phyloP scores from a whole-genome alignment of 2,113 vertebrate species.

The Cryptomyrus ogoouensis region DNA sequence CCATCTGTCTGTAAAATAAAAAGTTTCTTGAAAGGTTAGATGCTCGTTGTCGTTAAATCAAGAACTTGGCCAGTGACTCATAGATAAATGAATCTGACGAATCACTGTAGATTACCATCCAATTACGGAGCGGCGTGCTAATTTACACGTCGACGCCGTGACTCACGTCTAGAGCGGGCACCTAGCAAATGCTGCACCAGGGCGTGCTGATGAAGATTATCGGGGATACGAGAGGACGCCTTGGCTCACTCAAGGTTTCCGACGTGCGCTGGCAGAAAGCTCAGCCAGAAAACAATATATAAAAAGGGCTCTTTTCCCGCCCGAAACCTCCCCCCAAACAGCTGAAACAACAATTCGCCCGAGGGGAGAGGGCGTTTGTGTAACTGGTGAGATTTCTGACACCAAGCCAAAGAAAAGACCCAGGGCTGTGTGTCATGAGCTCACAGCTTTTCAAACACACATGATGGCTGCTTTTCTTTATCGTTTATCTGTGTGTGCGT shows the following conservation, averaged over 20 bases:
- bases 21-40: not conserved
- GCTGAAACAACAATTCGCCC: slow-evolving; percentile 24
- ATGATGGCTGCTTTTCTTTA: not conserved
- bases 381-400: slow-evolving; percentile 24
- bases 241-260: not conserved
- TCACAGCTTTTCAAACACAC: slow-evolving; percentile 10
- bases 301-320: slow-evolving; percentile 9
- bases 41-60: not conserved
- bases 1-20: not conserved
- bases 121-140: not conserved
- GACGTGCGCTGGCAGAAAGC: slow-evolving; percentile 9
- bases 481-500: not conserved
- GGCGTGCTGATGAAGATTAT: not conserved
- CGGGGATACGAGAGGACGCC: not conserved
- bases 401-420: slow-evolving; percentile 22
- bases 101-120: not conserved
- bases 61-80: not conserved
- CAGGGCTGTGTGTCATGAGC: slow-evolving; percentile 1
- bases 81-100: not conserved
- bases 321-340: not conserved
- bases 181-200: not conserved
- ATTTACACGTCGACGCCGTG: not conserved
- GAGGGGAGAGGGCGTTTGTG: slow-evolving; percentile 19
- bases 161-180: not conserved
- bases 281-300: slow-evolving; percentile 9